Evolutionary conservation across 1,140 invertebrate genomes (phyloP).

Genomic region (Latrodectus geometricus): DNA sequence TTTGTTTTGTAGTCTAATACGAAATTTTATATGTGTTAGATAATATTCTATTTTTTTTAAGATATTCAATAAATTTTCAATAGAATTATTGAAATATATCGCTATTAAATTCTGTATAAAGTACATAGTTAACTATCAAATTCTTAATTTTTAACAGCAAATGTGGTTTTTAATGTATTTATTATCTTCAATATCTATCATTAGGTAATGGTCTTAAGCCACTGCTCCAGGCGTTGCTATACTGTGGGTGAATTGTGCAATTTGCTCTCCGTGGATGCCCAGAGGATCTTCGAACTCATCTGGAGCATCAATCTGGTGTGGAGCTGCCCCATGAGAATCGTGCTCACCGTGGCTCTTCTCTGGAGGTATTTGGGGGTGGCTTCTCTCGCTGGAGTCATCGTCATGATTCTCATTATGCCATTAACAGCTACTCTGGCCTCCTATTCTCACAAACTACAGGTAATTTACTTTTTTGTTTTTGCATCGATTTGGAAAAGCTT

Average conservation of each 20-base stretch:
- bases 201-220: constrained; percentile 52
- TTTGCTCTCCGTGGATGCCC: constrained; percentile 63
- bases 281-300: constrained; percentile 61
- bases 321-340: constrained; percentile 61
- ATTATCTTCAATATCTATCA: too few species aligned
- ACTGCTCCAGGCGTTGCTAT: constrained; percentile 43
- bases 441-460: constrained; percentile 27
- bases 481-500: too few species aligned
- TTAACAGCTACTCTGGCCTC: constrained; percentile 70
- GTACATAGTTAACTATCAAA: too few species aligned
- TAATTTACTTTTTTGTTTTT: background rate
- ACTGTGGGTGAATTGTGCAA: constrained; percentile 65
- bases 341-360: constrained; percentile 51
- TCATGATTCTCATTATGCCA: constrained; percentile 70
- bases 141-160: too few species aligned
- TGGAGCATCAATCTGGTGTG: constrained; percentile 45
- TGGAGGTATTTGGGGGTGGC: constrained; percentile 67
- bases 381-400: constrained; percentile 69
- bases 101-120: too few species aligned
- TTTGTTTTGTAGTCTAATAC: too few species aligned
- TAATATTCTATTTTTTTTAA: too few species aligned
- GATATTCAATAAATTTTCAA: too few species aligned
- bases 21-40: too few species aligned
- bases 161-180: too few species aligned
- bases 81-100: too few species aligned